These are phyloP conservation scores for Lophius americanus DNA, from an alignment of 2,797 vertebrate genomes.

Conservation along the genomic window DNA sequence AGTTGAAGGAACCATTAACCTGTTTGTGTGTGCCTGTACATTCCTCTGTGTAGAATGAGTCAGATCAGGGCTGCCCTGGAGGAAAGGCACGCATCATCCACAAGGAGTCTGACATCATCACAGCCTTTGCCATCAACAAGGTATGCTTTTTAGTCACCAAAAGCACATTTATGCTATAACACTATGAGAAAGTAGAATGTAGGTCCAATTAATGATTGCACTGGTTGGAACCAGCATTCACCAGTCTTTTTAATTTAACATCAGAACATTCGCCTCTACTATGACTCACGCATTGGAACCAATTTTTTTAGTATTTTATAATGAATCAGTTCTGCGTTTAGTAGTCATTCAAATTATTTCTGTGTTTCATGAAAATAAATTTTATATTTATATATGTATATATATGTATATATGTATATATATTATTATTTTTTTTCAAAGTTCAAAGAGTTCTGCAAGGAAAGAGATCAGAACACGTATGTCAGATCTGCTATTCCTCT, in stretches of 20 bases:
- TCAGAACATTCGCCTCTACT: no score
- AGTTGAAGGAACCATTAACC: conserved; percentile 38
- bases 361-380: neutral
- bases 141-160: conserved; percentile 64
- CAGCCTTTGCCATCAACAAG: conserved; percentile 98
- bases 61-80: conserved; percentile 84
- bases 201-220: neutral
- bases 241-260: neutral
- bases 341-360: neutral
- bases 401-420: no score
- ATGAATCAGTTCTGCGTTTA: neutral
- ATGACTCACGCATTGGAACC: no score
- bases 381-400: no score
- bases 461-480: no score
- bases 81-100: conserved; percentile 97
- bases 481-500: no score
- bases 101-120: conserved; percentile 99
- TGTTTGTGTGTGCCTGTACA: conserved; percentile 8
- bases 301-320: no score
- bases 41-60: conserved; percentile 83
- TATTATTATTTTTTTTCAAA: no score
- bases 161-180: no score
- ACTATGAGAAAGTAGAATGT: no score
- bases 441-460: no score
- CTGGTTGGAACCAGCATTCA: neutral